These are phyloP conservation scores for Procapra przewalskii DNA, from an alignment of 2,113 vertebrate genomes.

Conservation along the genomic window DNA sequence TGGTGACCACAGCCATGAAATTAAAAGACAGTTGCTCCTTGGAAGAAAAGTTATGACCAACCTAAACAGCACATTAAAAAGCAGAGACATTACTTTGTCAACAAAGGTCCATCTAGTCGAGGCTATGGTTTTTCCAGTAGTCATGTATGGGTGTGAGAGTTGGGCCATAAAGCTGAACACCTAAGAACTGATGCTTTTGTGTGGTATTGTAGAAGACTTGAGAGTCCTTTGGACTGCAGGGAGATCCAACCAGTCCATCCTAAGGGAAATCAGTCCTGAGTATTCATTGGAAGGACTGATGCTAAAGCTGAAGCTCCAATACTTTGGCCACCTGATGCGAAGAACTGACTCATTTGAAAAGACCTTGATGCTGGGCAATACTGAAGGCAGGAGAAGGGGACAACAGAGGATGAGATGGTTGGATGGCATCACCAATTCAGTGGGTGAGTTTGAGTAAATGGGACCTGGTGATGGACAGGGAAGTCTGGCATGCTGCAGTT, in stretches of 20 bases:
- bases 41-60: not conserved
- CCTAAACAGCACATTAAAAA: not conserved
- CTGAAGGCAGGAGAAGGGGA: not conserved
- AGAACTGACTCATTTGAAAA: not conserved
- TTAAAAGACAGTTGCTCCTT: not conserved
- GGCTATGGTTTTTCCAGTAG: not conserved
- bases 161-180: not conserved
- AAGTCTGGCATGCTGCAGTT: not conserved
- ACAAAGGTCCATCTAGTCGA: not conserved
- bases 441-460: not conserved
- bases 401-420: not conserved
- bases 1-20: not conserved
- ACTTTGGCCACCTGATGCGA: not conserved
- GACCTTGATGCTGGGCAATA: not conserved
- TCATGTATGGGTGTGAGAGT: not conserved
- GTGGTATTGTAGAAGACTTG: not conserved
- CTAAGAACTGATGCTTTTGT: not conserved
- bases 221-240: not conserved
- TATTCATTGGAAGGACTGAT: not conserved
- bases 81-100: not conserved
- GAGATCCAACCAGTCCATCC: not conserved
- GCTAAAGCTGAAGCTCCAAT: not conserved
- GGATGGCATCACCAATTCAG: not conserved
- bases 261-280: not conserved
- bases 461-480: not conserved